A percentile compares a stretch with the other conserved stretches of the same genome.
Evolutionary conservation across 2,113 vertebrate genomes (phyloP).

Genomic region (Hyperopisus bebe): DNA sequence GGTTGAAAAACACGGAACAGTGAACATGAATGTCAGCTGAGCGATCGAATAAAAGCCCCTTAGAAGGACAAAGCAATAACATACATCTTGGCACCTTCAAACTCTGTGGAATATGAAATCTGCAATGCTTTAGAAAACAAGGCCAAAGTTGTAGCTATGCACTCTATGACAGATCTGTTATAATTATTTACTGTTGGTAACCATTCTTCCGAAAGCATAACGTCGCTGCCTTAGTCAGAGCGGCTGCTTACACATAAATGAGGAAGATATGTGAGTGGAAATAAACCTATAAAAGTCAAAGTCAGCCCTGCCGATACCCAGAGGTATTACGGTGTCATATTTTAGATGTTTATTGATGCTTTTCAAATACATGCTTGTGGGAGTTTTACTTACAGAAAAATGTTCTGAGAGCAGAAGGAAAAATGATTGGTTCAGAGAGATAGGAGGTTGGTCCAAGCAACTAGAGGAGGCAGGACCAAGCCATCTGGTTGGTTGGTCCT

Average conservation of each 20-base stretch:
- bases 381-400: background rate
- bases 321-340: background rate
- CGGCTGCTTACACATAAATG: background rate
- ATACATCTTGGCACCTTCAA: background rate
- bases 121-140: background rate
- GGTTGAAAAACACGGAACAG: background rate
- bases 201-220: background rate
- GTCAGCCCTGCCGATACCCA: background rate
- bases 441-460: background rate
- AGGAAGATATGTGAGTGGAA: background rate
- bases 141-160: background rate
- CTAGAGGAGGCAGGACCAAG: background rate
- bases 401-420: background rate
- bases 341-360: background rate
- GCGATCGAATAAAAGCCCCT: background rate
- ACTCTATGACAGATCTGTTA: background rate
- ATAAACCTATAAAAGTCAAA: background rate
- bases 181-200: background rate
- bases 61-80: slow-evolving; percentile 3
- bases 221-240: background rate
- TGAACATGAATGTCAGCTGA: background rate
- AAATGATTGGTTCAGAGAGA: background rate
- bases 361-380: background rate
- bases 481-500: background rate
- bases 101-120: background rate